Evolutionary conservation across 2,797 vertebrate species (phyloP), one percentile per base, ranked within the genome.

Genomic region (Acipenser transmontanus): DNA sequence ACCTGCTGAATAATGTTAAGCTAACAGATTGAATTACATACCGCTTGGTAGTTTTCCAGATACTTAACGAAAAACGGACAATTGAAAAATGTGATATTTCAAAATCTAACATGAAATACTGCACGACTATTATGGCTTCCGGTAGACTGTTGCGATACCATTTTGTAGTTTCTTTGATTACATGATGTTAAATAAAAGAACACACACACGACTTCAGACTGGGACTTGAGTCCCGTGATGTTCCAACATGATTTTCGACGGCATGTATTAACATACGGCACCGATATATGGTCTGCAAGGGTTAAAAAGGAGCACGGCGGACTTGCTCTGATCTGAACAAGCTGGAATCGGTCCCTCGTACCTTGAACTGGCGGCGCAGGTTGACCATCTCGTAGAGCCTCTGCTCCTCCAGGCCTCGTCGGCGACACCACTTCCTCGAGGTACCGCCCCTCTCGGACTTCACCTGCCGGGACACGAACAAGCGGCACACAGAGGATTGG

Each of bases 301-400:
- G 7, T 47, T 1, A 7, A 7, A 63, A 11, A 7, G 12, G 52
- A 47, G 34, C 2, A 8, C 1, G 34, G 34, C 4, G 34, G 34
- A 34, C 34, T 34, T 34, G 17, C 17, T 17, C 17, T 17, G 17
- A 17, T 1, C 17, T 1, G 1, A 17, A 17, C 17, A 17, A 17
- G 17, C 17, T 17, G 17, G 17, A 17, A 1, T 17, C 17, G 34
- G 12, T 48, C 17, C 6, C 20, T 6, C 77, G 59, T 69, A 90
- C 96, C 88, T 93, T 95, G 74, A 98, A 98, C 78, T 98, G 96
- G n/a, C 90, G 85, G 63, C 94, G 89, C 5, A 98, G 83, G 78
- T 98, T 96, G 77, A 93, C 87, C 70, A 95, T 94, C 77, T 98
- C 95, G 0, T 97, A 98, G 0, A 98, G 85, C 1, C 95, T 85